Conservation (phyloP, 2,797 vertebrate species). For the Notamacropus eugenii region DNA sequence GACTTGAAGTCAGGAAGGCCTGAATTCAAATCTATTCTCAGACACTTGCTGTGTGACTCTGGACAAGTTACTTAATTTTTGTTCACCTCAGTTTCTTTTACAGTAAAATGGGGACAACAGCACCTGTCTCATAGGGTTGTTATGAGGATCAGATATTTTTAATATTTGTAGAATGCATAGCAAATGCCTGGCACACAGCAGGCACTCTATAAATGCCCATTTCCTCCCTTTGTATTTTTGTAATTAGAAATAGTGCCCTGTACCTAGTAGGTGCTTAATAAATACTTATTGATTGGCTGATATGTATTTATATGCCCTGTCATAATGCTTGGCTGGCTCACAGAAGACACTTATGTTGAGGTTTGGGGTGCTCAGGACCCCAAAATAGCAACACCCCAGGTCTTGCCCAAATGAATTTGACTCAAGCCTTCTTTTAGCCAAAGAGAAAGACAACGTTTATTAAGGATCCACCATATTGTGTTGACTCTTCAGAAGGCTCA, state of each 20-base stretch:
- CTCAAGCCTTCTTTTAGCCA: no score
- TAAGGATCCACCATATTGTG: no score
- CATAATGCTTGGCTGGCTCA: neutral
- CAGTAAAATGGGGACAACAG: neutral
- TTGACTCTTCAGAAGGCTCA: no score
- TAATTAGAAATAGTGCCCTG: neutral
- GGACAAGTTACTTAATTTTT: neutral
- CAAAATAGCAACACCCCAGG: no score
- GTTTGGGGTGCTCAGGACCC: no score
- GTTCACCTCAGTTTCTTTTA: neutral
- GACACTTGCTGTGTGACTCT: neutral
- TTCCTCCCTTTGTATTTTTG: neutral
- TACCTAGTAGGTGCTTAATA: constrained; percentile 1
- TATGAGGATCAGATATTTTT: neutral
- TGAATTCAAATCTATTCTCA: neutral
- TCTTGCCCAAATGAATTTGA: no score
- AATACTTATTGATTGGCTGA: neutral
- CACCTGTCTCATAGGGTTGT: neutral
- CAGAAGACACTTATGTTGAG: neutral
- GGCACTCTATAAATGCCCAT: neutral
- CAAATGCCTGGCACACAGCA: neutral
- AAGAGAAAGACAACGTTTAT: no score
- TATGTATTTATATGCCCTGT: neutral
- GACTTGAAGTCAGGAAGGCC: no score
- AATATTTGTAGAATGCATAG: no score